phyloP scores from a whole-genome alignment of 2,797 vertebrate species.

The Melanotaenia parkinsoni region DNA sequence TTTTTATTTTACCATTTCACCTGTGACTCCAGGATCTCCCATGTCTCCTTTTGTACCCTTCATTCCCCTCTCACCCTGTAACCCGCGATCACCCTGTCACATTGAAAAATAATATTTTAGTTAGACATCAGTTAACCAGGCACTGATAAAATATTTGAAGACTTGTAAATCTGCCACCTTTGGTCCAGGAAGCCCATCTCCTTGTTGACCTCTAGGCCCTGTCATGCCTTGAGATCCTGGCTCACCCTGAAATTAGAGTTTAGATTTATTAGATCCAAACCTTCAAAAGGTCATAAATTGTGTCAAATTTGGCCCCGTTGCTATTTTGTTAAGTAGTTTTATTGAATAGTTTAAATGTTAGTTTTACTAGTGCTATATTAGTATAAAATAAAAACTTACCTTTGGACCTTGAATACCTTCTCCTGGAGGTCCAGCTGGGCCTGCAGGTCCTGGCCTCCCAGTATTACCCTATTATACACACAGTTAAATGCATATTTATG shows the following conservation, averaged over 20 bases:
- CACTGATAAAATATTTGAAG: slow-evolving; percentile 21
- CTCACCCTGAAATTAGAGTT: slow-evolving; percentile 85
- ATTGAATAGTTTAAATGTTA: slow-evolving; percentile 14
- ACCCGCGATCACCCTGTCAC: slow-evolving; percentile 87
- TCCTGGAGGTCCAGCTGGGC: slow-evolving; percentile 86
- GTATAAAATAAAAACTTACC: slow-evolving; percentile 74
- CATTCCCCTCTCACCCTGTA: slow-evolving; percentile 86
- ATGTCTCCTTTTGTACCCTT: slow-evolving; percentile 88
- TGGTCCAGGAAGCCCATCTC: slow-evolving; percentile 88
- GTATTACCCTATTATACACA: slow-evolving; percentile 82
- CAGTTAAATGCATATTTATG: slow-evolving; percentile 10
- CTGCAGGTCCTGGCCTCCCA: slow-evolving; percentile 85
- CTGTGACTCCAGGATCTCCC: slow-evolving; percentile 87
- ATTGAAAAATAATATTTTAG: slow-evolving; percentile 1
- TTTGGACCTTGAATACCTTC: slow-evolving; percentile 92
- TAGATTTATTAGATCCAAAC: slow-evolving; percentile 13
- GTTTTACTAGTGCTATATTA: slow-evolving; percentile 13
- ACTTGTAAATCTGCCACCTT: slow-evolving; percentile 81
- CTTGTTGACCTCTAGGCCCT: slow-evolving; percentile 88
- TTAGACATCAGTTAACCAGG: slow-evolving; percentile 10
- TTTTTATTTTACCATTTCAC: slow-evolving; percentile 79
- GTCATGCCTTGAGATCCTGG: slow-evolving; percentile 89
- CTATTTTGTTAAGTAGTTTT: slow-evolving; percentile 9
- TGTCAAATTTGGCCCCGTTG: slow-evolving; percentile 27
- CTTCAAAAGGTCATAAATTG: slow-evolving; percentile 30